Evolutionary conservation across 2,113 vertebrate species (phyloP).

Genomic region (Hemiscyllium ocellatum): DNA sequence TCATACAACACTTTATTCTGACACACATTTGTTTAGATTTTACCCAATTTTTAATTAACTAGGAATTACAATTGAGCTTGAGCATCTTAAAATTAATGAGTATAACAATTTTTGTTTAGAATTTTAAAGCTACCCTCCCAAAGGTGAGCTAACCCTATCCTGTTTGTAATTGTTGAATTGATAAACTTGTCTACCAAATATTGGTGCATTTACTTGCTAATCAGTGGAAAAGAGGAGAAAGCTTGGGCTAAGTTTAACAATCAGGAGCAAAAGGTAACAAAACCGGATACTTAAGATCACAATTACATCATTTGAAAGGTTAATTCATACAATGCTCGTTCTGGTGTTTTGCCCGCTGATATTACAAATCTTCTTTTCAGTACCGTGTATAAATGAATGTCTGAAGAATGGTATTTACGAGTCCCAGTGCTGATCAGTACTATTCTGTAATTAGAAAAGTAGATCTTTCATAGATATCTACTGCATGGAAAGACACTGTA

Average conservation of each 20-base stretch:
- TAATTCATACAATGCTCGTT: neutral
- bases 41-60: neutral
- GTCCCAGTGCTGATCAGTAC: neutral
- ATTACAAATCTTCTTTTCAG: neutral
- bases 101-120: neutral
- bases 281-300: neutral
- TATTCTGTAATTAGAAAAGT: constrained; percentile 47
- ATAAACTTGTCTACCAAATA: neutral
- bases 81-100: neutral
- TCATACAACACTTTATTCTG: neutral
- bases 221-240: neutral
- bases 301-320: neutral
- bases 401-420: neutral
- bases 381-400: neutral
- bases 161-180: neutral
- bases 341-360: too few species aligned
- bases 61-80: neutral
- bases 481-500: constrained; percentile 41
- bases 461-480: constrained; percentile 46
- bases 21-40: neutral
- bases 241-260: neutral
- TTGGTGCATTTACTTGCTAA: neutral
- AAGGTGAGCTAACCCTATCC: neutral
- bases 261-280: neutral
- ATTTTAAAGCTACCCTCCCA: neutral